Base-by-base conservation (phyloP, 1,140 invertebrate species). In the Drosophila lowei region DNA sequence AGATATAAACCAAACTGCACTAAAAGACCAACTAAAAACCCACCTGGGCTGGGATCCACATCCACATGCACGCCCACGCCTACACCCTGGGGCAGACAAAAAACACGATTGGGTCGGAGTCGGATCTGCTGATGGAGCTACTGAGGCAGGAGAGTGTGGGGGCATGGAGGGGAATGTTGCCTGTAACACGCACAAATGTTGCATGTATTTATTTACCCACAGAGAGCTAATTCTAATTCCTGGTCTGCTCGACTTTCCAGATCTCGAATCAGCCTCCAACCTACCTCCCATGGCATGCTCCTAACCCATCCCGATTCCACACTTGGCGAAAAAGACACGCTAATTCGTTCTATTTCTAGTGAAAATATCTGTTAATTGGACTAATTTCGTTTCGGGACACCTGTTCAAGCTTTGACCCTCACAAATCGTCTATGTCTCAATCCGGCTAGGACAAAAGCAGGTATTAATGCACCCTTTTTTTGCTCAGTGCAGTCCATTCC, bases 161-260 rank as follows among this genome's bases (percentile, higher is more conserved):
- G 28, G 28, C 3, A 34, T 48, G 64, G n/a, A 43, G 53, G 41
- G 6, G 34, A 68, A 34, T 43, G 44, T 34, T 56, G 15, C 64
- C 66, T 68, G 57, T 57, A 68, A 68, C 66, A 68, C 66, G 66
- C 63, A 68, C 66, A 68, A 68, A 68, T 68, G 63, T 68, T n/a
- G 62, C 65, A 43, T 67, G 63, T 49, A 68, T 49, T 68, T 57
- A 49, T 25, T 13, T 6, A 34, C 44, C 21, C 34, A 57, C 64
- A 46, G 52, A 53, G 41, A 52, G 34, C 64, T 68, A 68, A 68
- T 68, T 68, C 44, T 42, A 68, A 68, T 68, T 57, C 52, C 44
- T 57, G 44, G 50, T 34, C 65, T 56, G 63, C 49, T 54, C 34
- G 50, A 68, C 63, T 67, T 68, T 68, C 30, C 2, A 67, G 52